Evolutionary conservation across 2,888 invertebrate species (phyloP).

Genomic region (Cheilosia grossa): DNA sequence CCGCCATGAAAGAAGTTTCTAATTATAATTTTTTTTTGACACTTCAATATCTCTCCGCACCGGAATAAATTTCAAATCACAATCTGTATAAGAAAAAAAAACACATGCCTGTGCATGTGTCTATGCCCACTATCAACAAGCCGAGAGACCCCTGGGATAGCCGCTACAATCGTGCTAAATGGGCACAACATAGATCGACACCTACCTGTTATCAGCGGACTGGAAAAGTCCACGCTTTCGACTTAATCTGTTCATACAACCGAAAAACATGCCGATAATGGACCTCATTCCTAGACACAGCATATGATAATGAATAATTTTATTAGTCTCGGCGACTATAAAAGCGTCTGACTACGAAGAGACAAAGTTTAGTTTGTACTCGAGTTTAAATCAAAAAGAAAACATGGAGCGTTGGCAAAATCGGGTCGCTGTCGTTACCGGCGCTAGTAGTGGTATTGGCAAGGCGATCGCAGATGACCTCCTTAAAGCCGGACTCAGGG

Average conservation of each 20-base stretch:
- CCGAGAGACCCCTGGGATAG: no score
- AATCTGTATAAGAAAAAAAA: no score
- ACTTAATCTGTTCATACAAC: background rate
- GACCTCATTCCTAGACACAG: constrained; percentile 7
- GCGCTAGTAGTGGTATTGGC: constrained; percentile 85
- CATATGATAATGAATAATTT: constrained; percentile 10
- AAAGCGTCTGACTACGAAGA: constrained; percentile 23
- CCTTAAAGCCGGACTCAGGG: constrained; percentile 83
- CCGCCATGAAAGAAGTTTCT: no score
- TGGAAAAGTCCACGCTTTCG: constrained; percentile 13
- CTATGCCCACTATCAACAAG: no score
- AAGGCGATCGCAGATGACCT: constrained; percentile 82
- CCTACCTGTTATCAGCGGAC: constrained; percentile 19
- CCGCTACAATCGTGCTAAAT: no score
- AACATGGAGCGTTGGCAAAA: constrained; percentile 85
- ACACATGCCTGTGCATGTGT: no score
- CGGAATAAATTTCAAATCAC: no score
- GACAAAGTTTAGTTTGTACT: constrained; percentile 39
- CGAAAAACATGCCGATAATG: constrained; percentile 27
- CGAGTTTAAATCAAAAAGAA: constrained; percentile 1
- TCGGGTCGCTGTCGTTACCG: constrained; percentile 85
- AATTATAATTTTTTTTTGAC: no score
- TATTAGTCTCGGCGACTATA: constrained; percentile 19
- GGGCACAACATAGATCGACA: background rate
- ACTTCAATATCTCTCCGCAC: no score